Evolutionary conservation across 2,113 vertebrate species (phyloP).

Genomic region (Gallinago media): DNA sequence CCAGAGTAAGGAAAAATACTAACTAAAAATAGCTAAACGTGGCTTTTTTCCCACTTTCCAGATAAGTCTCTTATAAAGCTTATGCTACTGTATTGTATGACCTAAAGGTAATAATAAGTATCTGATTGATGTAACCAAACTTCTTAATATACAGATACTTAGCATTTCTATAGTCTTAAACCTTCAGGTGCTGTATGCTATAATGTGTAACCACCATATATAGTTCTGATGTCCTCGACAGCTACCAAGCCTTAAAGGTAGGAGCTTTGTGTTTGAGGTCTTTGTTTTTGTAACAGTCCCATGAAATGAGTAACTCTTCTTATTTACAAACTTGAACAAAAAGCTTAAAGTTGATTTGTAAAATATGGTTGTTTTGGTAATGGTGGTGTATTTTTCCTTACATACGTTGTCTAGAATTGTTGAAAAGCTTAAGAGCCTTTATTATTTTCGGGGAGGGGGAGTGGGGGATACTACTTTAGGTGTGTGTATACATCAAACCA

Average conservation of each 20-base stretch:
- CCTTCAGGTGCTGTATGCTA: neutral
- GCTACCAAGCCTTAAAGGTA: neutral
- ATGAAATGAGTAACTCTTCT: neutral
- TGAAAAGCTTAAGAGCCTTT: neutral
- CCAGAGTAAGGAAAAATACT: neutral
- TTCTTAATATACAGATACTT: neutral
- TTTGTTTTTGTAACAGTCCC: neutral
- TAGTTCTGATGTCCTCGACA: neutral
- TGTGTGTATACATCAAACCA: neutral
- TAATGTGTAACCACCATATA: neutral
- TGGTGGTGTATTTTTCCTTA: neutral
- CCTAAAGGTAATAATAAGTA: neutral
- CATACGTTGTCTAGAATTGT: neutral
- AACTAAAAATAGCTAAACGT: neutral
- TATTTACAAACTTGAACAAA: neutral
- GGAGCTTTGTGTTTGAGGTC: neutral
- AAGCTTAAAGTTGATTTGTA: neutral
- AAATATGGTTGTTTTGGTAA: neutral
- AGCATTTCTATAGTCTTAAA: neutral
- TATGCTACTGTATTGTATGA: neutral
- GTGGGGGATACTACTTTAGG: neutral
- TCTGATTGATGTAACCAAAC: neutral
- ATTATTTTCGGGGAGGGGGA: neutral
- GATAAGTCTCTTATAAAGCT: neutral
- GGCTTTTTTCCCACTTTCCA: neutral